These are phyloP conservation scores for Leptinotarsa texana DNA, from an alignment of 1,140 invertebrate genomes.

Conservation along the genomic window DNA sequence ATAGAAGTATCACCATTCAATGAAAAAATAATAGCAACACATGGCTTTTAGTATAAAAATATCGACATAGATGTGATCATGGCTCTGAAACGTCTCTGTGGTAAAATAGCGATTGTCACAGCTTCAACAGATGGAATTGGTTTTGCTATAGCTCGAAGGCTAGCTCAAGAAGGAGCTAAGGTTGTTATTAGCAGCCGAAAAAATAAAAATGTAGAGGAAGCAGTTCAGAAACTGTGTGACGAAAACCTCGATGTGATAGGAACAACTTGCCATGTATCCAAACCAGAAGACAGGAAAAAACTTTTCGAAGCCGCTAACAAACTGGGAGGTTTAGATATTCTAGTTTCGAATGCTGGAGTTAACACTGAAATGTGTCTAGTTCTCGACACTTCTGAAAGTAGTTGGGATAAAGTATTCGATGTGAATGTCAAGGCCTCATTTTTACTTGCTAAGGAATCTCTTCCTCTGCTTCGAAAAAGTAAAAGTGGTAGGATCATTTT, in stretches of 20 bases:
- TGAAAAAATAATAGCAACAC: too few species aligned
- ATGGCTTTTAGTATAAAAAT: too few species aligned
- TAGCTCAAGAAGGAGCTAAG: constrained; percentile 87
- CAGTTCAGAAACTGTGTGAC: constrained; percentile 72
- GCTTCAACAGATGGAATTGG: constrained; percentile 95
- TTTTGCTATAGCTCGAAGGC: constrained; percentile 82
- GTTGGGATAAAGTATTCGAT: constrained; percentile 97
- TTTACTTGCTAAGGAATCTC: constrained; percentile 83
- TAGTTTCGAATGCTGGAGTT: constrained; percentile 93
- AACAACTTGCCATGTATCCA: constrained; percentile 84
- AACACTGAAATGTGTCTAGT: constrained; percentile 83
- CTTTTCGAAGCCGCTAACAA: constrained; percentile 71
- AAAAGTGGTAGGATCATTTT: constrained; percentile 82
- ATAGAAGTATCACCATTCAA: too few species aligned
- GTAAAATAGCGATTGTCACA: constrained; percentile 89
- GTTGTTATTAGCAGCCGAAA: constrained; percentile 91
- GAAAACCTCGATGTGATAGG: constrained; percentile 72
- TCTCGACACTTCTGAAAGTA: constrained; percentile 76
- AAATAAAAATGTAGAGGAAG: constrained; percentile 82
- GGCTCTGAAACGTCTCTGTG: constrained; percentile 61
- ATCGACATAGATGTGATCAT: not conserved
- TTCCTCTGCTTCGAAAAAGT: constrained; percentile 79
- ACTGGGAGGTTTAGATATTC: constrained; percentile 89
- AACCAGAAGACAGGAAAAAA: constrained; percentile 74
- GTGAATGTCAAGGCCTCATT: constrained; percentile 91